Evolutionary conservation across 1,140 invertebrate species (phyloP).

Genomic region (Chironomus tepperi): DNA sequence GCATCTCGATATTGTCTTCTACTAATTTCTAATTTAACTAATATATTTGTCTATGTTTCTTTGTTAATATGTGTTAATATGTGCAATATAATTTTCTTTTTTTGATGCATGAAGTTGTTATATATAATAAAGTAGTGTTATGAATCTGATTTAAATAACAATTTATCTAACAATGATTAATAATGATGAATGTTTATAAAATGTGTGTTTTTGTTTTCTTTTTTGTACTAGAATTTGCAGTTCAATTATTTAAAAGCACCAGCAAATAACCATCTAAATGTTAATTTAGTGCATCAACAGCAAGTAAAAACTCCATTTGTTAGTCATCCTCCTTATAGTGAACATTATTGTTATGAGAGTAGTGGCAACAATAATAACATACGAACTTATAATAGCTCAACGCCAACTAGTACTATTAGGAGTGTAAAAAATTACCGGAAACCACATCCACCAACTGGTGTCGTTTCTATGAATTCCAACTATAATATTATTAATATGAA

Average conservation of each 20-base stretch:
- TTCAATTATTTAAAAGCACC: conserved; percentile 22
- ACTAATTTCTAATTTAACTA: not conserved
- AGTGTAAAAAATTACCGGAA: conserved; percentile 19
- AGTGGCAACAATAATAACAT: conserved; percentile 16
- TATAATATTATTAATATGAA: not conserved
- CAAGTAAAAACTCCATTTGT: conserved; percentile 16
- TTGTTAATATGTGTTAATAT: not conserved
- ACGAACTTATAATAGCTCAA: conserved; percentile 14
- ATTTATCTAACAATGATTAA: not conserved
- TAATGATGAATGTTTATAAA: not conserved
- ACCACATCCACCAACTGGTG: not conserved
- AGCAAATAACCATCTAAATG: conserved; percentile 21
- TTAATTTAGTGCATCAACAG: conserved; percentile 20
- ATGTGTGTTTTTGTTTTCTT: not conserved
- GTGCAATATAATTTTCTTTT: too few relatives aligned
- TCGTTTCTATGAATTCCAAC: not conserved
- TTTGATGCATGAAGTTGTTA: not conserved
- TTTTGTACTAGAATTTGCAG: not conserved
- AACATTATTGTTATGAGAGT: conserved; percentile 11
- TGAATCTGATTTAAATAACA: not conserved
- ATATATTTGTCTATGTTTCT: not conserved
- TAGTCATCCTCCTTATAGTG: conserved; percentile 17
- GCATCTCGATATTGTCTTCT: too few relatives aligned
- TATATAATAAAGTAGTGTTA: not conserved
- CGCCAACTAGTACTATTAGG: conserved; percentile 16